Base-by-base conservation (phyloP, 2,113 vertebrate genomes). In the Hiodon alosoides region DNA sequence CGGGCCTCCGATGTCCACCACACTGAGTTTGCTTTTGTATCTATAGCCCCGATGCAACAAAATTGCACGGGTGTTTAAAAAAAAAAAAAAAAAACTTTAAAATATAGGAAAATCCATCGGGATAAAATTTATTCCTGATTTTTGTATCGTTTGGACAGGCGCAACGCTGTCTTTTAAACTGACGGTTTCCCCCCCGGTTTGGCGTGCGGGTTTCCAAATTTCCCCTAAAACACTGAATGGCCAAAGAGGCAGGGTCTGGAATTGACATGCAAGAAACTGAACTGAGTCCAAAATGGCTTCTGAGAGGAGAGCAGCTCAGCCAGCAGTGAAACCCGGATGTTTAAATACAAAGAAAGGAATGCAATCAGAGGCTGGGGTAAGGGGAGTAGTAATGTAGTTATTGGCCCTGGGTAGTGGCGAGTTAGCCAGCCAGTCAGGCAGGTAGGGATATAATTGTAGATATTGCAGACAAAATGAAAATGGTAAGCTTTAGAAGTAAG, bases 291-390 rank as follows among this genome's bases (percentile, higher is more conserved):
- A 85, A 89, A 83, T 85, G 87, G 86, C 87, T 83, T 67, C 82
- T 86, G 83, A 80, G 85, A 86, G 85, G 77, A 80, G 73, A 81
- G 78, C 74, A 85, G 83, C 84, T 71, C 82, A 87, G 87, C 86
- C 89, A 86, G 86, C 78, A 85, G 86, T 87, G 92, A 91, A 91
- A 90, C 94, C 94, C 95, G 95, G 95, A 96, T 97, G 94, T 96
- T 91, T 91, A 92, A 90, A 89, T 92, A 92, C 93, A 93, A 94
- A 94, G 93, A 85, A 89, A 89, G 90, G 84, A 86, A 84, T 85
- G 87, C 82, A 77, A 68, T 59, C 60, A 87, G 85, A 87, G 84
- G 58, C 70, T 71, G 57, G n/a, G 72, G 60, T 53, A 54, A 53
- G 58, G 50, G 46, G n/a, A 7, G 0, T 14, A 48, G 69, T 14